Conservation (phyloP, 2,888 invertebrate species). For the Sceliomorpha sp. region DNA sequence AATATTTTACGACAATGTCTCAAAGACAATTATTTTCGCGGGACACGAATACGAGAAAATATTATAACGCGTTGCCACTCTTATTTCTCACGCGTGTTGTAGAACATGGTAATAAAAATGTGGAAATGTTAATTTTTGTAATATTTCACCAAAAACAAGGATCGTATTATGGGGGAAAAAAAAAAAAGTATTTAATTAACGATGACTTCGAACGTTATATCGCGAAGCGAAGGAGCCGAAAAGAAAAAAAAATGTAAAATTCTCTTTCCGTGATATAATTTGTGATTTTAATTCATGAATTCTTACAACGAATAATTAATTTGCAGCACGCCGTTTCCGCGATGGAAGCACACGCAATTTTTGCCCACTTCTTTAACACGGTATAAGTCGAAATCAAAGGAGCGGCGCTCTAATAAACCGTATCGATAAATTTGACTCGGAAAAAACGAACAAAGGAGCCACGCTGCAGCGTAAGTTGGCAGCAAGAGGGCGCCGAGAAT, state of each 20-base stretch:
- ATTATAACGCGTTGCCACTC: too few relatives aligned
- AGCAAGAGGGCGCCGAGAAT: constrained; percentile 56
- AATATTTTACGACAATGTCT: too few relatives aligned
- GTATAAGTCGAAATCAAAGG: constrained; percentile 41
- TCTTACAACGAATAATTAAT: constrained; percentile 30
- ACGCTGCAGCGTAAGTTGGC: constrained; percentile 45
- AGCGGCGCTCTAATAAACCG: constrained; percentile 41
- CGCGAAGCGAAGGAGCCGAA: too few relatives aligned
- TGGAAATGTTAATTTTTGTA: too few relatives aligned
- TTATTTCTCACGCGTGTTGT: too few relatives aligned
- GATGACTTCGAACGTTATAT: too few relatives aligned
- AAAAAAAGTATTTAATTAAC: too few relatives aligned
- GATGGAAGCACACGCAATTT: constrained; percentile 29
- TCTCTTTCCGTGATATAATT: constrained; percentile 23
- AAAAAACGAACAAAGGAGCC: constrained; percentile 24
- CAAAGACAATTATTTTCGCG: too few relatives aligned
- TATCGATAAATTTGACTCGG: constrained; percentile 43
- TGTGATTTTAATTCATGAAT: constrained; percentile 33
- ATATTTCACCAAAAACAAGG: too few relatives aligned
- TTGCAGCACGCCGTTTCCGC: constrained; percentile 11
- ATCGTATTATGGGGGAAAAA: too few relatives aligned
- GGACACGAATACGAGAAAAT: too few relatives aligned
- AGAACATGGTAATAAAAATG: too few relatives aligned
- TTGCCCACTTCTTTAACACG: constrained; percentile 15
- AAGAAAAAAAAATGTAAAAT: constrained; percentile 10